These are phyloP conservation scores for Carcharodon carcharias DNA, from an alignment of 2,797 vertebrate species.

Conservation along the genomic window DNA sequence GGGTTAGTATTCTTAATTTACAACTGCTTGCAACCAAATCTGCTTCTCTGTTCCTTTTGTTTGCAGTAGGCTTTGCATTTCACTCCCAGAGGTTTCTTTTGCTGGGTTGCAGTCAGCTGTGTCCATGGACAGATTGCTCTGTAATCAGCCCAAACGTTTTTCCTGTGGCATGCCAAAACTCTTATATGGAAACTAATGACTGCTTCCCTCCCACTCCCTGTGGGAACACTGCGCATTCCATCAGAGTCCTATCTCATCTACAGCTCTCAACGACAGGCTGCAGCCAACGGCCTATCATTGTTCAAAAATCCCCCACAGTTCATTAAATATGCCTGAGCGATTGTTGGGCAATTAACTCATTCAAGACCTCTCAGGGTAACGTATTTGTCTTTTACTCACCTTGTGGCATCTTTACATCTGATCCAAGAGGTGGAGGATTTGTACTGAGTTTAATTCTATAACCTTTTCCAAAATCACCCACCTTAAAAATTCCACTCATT, in stretches of 20 bases:
- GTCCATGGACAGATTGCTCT: constrained; percentile 28
- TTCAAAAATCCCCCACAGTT: constrained; percentile 25
- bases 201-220: constrained; percentile 27
- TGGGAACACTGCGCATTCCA: neutral
- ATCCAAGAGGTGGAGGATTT: neutral
- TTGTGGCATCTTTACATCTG: neutral
- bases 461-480: neutral
- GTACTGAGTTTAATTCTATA: neutral
- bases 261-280: neutral
- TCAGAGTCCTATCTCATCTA: neutral
- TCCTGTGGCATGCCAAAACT: constrained; percentile 7
- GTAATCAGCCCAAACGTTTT: constrained; percentile 22
- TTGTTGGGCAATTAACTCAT: constrained; percentile 19
- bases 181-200: constrained; percentile 32
- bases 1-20: neutral
- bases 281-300: neutral
- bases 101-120: constrained; percentile 22
- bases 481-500: neutral
- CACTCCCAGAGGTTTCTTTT: constrained; percentile 12
- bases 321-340: neutral
- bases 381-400: neutral
- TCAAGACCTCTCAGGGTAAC: neutral
- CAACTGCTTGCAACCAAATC: neutral
- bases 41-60: neutral
- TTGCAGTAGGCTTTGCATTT: neutral